Conservation (phyloP, 2,113 vertebrate genomes). For the Campylorhamphus procurvoides region DNA sequence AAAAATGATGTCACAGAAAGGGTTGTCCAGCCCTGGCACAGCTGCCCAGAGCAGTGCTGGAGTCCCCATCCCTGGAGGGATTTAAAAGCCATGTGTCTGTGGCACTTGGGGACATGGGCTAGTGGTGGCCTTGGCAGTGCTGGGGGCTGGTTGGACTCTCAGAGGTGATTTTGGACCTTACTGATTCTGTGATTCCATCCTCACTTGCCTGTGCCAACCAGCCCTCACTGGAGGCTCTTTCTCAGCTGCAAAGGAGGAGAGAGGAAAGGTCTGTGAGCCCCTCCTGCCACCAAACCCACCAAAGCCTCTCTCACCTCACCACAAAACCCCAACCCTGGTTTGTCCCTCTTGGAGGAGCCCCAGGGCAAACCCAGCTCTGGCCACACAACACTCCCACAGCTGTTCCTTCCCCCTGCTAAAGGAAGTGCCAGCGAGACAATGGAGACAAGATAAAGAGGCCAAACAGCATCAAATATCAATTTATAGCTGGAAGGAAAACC, state of each 20-base stretch:
- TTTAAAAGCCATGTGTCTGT: not conserved
- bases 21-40: not conserved
- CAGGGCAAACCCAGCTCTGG: not conserved
- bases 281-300: not conserved
- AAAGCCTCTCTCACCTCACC: rapidly evolving
- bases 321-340: not conserved
- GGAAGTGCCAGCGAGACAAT: not conserved
- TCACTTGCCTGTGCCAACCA: not conserved
- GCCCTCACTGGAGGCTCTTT: not conserved
- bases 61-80: not conserved
- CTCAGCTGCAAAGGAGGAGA: not conserved
- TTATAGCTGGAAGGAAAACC: not conserved
- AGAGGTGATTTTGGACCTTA: not conserved
- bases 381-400: not conserved
- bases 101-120: not conserved
- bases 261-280: not conserved
- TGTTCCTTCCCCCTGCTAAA: not conserved
- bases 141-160: not conserved
- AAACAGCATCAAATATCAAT: not conserved
- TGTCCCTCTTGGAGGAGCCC: not conserved
- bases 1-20: not conserved
- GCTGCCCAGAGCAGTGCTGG: not conserved
- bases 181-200: not conserved
- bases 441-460: not conserved
- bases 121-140: not conserved